phyloP scores from a whole-genome alignment of 2,797 vertebrate species.

The Arnoldichthys spilopterus region DNA sequence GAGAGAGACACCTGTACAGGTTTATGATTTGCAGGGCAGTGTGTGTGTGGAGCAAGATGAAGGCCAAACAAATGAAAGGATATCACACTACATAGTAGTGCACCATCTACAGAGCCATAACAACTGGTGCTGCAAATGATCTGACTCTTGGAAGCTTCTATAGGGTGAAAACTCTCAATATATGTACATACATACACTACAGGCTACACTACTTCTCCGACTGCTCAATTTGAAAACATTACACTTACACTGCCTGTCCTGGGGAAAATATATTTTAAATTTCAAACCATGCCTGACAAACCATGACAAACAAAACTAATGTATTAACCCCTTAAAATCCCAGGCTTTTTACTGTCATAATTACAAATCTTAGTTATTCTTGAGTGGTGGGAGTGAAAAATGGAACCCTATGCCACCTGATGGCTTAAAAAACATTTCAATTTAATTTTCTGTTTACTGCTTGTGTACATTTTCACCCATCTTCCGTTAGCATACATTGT shows the following conservation, averaged over 20 bases:
- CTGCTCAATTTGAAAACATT: too few species aligned
- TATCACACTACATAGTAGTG: constrained; percentile 18
- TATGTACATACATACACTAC: background rate
- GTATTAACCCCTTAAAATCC: too few species aligned
- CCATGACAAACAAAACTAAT: too few species aligned
- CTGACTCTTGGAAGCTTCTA: background rate
- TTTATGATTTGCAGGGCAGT: background rate
- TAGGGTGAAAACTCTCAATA: background rate
- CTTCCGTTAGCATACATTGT: too few species aligned
- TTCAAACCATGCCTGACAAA: too few species aligned
- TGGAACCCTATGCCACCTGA: too few species aligned
- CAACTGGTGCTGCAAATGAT: constrained; percentile 28
- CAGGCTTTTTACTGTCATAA: too few species aligned
- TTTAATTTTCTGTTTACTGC: too few species aligned
- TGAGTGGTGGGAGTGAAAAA: too few species aligned
- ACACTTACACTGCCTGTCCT: background rate
- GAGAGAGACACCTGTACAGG: background rate
- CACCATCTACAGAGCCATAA: constrained; percentile 3
- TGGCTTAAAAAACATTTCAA: too few species aligned
- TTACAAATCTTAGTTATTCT: too few species aligned
- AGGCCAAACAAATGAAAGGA: background rate
- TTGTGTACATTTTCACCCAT: too few species aligned
- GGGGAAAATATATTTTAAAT: background rate
- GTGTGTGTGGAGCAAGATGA: background rate
- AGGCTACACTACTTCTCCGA: background rate